These are phyloP conservation scores for Ciconia nigra DNA, from an alignment of 2,797 vertebrate species.

Conservation along the genomic window DNA sequence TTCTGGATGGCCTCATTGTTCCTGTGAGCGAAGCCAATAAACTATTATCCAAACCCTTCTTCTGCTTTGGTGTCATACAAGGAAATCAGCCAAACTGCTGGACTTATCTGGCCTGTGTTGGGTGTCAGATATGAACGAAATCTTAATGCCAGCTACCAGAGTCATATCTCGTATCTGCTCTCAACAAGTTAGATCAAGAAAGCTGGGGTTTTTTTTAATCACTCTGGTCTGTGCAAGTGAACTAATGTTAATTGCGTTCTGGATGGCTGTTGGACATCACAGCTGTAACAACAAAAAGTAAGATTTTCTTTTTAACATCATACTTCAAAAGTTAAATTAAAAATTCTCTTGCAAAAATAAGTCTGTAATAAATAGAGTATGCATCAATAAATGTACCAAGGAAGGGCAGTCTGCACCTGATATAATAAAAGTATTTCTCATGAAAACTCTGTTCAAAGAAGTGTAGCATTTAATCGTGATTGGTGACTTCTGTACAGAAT, in stretches of 20 bases:
- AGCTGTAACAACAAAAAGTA: slow-evolving; percentile 55
- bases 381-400: slow-evolving; percentile 25
- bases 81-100: slow-evolving; percentile 10
- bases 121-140: slow-evolving; percentile 9
- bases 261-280: neutral
- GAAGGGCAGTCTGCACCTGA: slow-evolving; percentile 33
- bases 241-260: neutral
- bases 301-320: slow-evolving; percentile 41
- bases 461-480: neutral
- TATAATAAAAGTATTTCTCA: slow-evolving; percentile 46
- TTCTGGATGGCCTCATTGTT: neutral
- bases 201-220: neutral
- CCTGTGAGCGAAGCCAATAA: neutral
- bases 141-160: neutral
- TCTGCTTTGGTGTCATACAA: neutral
- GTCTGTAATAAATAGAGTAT: slow-evolving; percentile 20
- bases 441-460: neutral
- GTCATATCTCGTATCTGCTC: neutral
- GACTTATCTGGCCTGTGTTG: neutral
- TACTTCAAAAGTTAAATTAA: slow-evolving; percentile 49
- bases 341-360: slow-evolving; percentile 43
- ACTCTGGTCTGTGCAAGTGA: neutral
- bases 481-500: neutral
- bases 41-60: neutral
- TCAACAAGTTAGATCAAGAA: slow-evolving; percentile 13